phyloP scores from a whole-genome alignment of 2,113 vertebrate species.

The Ginglymostoma cirratum region DNA sequence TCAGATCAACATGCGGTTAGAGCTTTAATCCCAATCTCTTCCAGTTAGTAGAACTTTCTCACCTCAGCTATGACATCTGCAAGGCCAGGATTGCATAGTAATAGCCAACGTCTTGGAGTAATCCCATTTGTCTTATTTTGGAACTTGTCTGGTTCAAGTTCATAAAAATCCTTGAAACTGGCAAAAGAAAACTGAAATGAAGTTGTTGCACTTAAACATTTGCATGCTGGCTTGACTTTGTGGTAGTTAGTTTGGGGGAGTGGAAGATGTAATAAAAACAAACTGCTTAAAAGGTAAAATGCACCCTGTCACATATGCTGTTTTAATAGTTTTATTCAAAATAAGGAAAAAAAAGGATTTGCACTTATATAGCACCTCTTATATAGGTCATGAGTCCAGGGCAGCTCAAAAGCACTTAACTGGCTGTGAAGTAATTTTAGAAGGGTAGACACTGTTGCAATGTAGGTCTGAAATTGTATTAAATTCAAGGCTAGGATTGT shows the following conservation, averaged over 20 bases:
- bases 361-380: neutral
- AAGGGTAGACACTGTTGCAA: neutral
- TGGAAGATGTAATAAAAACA: neutral
- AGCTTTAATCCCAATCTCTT: neutral
- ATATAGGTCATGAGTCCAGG: neutral
- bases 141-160: slow-evolving; percentile 73
- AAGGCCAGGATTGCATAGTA: slow-evolving; percentile 76
- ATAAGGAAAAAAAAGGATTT: neutral
- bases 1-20: neutral
- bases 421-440: neutral
- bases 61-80: slow-evolving; percentile 72
- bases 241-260: neutral
- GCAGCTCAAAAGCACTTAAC: neutral
- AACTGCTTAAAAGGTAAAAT: neutral
- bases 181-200: slow-evolving; percentile 22
- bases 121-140: slow-evolving; percentile 86
- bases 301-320: neutral
- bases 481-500: neutral
- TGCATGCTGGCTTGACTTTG: neutral
- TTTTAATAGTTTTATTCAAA: neutral
- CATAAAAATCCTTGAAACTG: slow-evolving; percentile 80
- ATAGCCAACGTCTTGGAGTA: slow-evolving; percentile 75
- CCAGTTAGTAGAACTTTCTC: neutral
- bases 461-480: neutral
- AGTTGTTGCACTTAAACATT: neutral